Evolutionary conservation across 23 tunicate species (phyloP).

Genomic region (Trididemnum nubilum): DNA sequence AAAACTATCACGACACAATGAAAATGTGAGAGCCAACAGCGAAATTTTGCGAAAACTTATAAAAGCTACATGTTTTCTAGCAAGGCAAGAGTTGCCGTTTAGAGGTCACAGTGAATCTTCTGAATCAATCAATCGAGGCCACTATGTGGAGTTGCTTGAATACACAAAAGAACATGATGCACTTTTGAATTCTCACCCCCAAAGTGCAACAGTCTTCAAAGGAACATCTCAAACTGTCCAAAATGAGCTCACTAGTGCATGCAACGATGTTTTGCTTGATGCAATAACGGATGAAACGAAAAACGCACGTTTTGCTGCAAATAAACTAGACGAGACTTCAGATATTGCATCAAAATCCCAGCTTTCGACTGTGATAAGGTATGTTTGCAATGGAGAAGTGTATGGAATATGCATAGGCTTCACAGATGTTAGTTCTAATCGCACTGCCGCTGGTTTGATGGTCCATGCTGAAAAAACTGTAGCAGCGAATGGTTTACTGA

Average conservation of each 20-base stretch:
- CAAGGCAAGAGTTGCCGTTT: background rate
- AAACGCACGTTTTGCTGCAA: background rate
- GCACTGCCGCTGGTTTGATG: background rate
- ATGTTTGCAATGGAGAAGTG: background rate
- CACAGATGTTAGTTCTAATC: background rate
- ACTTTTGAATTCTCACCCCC: background rate
- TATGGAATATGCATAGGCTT: background rate
- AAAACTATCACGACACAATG: background rate
- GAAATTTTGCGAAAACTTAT: background rate
- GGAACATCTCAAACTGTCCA: background rate
- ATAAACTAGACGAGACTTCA: background rate
- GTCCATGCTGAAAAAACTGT: background rate
- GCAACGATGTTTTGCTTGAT: background rate
- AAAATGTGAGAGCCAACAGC: background rate
- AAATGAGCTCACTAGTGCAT: background rate
- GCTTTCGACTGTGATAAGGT: background rate
- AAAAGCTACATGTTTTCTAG: background rate
- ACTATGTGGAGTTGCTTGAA: background rate
- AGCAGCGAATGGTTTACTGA: background rate
- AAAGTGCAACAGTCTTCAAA: background rate
- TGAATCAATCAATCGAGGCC: background rate
- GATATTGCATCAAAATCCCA: background rate
- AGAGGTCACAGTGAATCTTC: background rate
- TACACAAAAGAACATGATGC: background rate
- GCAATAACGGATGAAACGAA: background rate